Conservation (phyloP, 2,888 invertebrate genomes). For the Aphelenchoides bicaudatus region DNA sequence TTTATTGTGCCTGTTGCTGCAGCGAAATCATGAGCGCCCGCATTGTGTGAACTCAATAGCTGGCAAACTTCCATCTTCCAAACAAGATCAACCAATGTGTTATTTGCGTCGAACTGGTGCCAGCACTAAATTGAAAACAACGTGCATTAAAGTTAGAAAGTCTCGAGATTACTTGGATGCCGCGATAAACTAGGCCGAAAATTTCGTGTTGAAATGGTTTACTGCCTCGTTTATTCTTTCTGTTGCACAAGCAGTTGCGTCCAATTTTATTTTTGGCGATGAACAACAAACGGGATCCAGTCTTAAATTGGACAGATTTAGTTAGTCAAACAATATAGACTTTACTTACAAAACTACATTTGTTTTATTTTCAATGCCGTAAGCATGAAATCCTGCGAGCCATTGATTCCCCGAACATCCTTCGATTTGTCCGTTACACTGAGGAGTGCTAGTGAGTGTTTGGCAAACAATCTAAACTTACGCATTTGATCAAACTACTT, state of each 20-base stretch:
- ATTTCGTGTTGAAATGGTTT: conserved; percentile 37
- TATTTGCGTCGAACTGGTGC: conserved; percentile 54
- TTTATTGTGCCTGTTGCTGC: too few species aligned
- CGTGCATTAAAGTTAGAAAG: conserved; percentile 13
- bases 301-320: conserved; percentile 30
- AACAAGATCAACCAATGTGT: conserved; percentile 52
- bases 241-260: conserved; percentile 48
- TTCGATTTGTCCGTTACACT: conserved; percentile 42
- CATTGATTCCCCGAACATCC: conserved; percentile 54
- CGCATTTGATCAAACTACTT: background rate
- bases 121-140: conserved; percentile 50
- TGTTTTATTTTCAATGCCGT: conserved; percentile 50
- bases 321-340: background rate
- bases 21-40: background rate
- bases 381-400: conserved; percentile 57
- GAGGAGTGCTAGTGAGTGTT: conserved; percentile 32
- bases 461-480: conserved; percentile 27
- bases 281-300: conserved; percentile 58
- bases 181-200: conserved; percentile 34
- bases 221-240: conserved; percentile 50
- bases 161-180: conserved; percentile 17
- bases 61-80: conserved; percentile 59
- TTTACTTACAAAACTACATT: conserved; percentile 48
- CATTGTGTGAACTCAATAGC: conserved; percentile 6
- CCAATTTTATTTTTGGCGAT: conserved; percentile 45